phyloP scores from a whole-genome alignment of 2,797 vertebrate species.

The Pangasius krempfi region DNA sequence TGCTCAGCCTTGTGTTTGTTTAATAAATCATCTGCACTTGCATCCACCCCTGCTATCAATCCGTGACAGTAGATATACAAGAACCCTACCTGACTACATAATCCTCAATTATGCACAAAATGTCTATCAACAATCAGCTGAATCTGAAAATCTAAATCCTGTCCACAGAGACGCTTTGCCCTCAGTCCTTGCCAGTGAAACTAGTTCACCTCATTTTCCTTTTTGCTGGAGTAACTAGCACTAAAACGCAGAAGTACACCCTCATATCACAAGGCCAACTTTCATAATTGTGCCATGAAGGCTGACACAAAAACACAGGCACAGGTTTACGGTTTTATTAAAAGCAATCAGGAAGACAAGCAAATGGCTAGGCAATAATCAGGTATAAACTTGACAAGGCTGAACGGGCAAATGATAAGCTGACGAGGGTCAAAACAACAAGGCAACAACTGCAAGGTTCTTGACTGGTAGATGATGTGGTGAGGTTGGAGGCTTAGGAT shows the following conservation, averaged over 20 bases:
- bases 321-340: background rate
- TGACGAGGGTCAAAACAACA: background rate
- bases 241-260: background rate
- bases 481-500: background rate
- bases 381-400: background rate
- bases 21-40: background rate
- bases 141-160: constrained; percentile 1
- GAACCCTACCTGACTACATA: background rate
- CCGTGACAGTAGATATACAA: background rate
- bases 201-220: constrained; percentile 15
- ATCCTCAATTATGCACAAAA: background rate
- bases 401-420: background rate
- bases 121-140: background rate
- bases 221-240: background rate
- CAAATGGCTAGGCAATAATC: background rate
- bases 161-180: constrained; percentile 26
- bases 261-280: background rate
- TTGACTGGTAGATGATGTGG: background rate
- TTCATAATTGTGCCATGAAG: constrained; percentile 7
- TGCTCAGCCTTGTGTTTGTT: background rate
- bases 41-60: background rate
- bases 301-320: background rate
- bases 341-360: background rate
- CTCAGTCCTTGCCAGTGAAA: constrained; percentile 13
- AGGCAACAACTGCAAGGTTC: background rate